Conservation (phyloP, 2,797 vertebrate genomes). For the Sitta carolinensis region DNA sequence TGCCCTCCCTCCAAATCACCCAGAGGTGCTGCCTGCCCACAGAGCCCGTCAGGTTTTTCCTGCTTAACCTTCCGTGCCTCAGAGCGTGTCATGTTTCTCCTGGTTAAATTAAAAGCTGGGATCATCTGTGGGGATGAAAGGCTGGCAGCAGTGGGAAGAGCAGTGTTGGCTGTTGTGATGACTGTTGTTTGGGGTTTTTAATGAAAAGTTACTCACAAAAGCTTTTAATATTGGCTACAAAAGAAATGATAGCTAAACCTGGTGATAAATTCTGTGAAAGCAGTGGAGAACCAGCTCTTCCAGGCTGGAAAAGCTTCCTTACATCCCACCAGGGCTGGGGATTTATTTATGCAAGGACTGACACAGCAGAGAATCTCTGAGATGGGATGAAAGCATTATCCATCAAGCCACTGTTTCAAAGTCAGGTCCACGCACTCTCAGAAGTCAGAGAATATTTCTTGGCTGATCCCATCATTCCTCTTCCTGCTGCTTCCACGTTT, state of each 20-base stretch:
- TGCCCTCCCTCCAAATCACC: neutral
- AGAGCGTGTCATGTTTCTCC: neutral
- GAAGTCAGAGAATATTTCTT: neutral
- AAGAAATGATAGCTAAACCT: neutral
- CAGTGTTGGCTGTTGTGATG: neutral
- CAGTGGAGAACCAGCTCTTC: neutral
- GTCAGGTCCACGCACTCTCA: rapidly evolving
- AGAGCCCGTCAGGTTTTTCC: conserved; percentile 31
- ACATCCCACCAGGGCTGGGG: neutral
- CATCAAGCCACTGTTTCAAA: neutral
- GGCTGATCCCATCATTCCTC: neutral
- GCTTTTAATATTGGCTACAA: neutral
- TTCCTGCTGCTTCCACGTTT: neutral
- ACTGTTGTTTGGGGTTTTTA: neutral
- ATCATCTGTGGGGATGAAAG: neutral
- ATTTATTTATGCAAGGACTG: neutral
- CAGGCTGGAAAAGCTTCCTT: neutral
- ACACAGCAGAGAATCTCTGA: neutral
- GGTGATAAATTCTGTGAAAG: neutral
- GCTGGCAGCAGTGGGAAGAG: neutral
- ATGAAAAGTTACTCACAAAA: conserved; percentile 20
- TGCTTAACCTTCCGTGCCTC: neutral
- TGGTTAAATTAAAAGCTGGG: conserved; percentile 9
- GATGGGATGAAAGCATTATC: neutral
- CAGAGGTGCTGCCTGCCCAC: neutral